phyloP scores from a whole-genome alignment of 2,888 invertebrate species.

The Nasonovia ribisnigri region DNA sequence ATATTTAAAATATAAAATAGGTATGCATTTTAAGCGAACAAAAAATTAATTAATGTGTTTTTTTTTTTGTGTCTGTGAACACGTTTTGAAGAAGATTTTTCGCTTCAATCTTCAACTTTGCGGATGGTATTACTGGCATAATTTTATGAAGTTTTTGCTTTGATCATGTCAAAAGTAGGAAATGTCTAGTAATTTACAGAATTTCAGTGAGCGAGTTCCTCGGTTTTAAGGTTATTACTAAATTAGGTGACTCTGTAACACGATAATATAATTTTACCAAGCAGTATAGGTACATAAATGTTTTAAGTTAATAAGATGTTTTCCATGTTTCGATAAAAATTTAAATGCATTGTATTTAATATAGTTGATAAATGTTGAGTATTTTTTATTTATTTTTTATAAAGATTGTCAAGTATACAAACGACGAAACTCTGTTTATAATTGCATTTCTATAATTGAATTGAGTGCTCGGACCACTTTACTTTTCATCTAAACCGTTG shows the following conservation, averaged over 20 bases:
- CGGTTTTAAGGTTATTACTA: neutral
- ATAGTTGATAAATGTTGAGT: neutral
- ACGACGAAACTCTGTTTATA: neutral
- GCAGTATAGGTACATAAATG: neutral
- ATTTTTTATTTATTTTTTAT: neutral
- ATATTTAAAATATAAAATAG: neutral
- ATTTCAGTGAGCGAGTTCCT: neutral
- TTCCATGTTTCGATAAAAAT: neutral
- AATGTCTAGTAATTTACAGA: neutral
- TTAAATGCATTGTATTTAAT: neutral
- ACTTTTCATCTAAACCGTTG: slow-evolving; percentile 37
- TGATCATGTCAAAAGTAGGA: neutral
- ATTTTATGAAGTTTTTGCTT: neutral
- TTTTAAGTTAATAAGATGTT: neutral
- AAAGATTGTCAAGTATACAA: slow-evolving; percentile 5
- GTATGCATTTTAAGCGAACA: neutral
- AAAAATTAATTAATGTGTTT: neutral
- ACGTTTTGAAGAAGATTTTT: neutral
- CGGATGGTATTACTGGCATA: neutral
- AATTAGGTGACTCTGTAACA: neutral
- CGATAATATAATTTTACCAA: neutral
- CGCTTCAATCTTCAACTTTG: neutral
- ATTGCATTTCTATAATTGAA: slow-evolving; percentile 49
- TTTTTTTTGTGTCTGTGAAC: neutral
- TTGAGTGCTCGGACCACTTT: slow-evolving; percentile 24